Percentiles rank a stretch among this genome's conserved stretches.
phyloP scores from a whole-genome alignment of 2,888 invertebrate species.

The Mesopsocus fuscifrons region DNA sequence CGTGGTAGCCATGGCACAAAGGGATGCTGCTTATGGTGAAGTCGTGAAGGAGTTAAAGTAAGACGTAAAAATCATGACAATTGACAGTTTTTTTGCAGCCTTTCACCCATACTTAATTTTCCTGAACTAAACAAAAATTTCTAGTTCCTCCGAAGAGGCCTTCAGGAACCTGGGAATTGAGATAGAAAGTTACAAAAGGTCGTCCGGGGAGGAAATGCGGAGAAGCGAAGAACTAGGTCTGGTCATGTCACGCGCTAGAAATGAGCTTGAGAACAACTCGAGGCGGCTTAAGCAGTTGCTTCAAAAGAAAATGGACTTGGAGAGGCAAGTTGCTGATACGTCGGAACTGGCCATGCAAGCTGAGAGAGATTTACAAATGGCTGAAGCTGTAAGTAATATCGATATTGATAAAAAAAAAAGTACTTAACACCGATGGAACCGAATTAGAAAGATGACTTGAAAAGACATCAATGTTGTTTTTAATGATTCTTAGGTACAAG shows the following conservation, averaged over 20 bases:
- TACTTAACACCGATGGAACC: too few relatives aligned
- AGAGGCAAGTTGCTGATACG: conserved; percentile 26
- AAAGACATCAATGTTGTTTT: too few relatives aligned
- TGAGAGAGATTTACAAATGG: conserved; percentile 37
- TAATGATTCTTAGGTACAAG: too few relatives aligned
- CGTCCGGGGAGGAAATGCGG: conserved; percentile 42
- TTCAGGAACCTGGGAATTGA: conserved; percentile 35
- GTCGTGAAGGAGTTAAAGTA: conserved; percentile 39
- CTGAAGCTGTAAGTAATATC: conserved; percentile 23
- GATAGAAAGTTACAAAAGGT: conserved; percentile 45
- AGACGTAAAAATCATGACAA: conserved; percentile 18
- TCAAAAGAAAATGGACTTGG: conserved; percentile 20
- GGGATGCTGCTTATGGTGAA: conserved; percentile 44
- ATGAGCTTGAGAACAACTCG: conserved; percentile 28
- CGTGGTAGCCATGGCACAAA: conserved; percentile 43
- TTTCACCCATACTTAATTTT: conserved; percentile 5
- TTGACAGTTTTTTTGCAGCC: conserved; percentile 11
- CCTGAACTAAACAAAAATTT: conserved; percentile 16
- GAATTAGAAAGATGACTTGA: too few relatives aligned
- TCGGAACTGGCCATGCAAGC: conserved; percentile 24
- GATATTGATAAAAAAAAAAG: too few relatives aligned
- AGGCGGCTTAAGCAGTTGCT: not conserved
- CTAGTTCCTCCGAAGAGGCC: conserved; percentile 36
- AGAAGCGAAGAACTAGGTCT: conserved; percentile 41
- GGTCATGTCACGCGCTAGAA: conserved; percentile 34